phyloP scores from a whole-genome alignment of 2,797 vertebrate genomes.

The Gorsachius magnificus region DNA sequence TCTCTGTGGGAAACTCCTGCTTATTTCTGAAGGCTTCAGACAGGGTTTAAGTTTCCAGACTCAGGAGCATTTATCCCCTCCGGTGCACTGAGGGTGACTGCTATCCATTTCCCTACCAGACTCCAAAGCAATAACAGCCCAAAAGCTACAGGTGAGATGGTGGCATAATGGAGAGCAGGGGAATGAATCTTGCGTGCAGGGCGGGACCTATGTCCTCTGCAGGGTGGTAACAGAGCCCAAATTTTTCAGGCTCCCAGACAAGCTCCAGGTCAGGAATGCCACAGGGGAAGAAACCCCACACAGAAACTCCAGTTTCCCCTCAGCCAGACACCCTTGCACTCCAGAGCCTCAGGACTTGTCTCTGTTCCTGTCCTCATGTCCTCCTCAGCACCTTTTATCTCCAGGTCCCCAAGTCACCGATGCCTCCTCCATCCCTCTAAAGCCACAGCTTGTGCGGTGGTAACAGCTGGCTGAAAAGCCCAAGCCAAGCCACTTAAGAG shows the following conservation, averaged over 20 bases:
- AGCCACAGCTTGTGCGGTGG: not conserved
- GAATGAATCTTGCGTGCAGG: not conserved
- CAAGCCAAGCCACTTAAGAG: not conserved
- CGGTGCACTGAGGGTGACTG: not conserved
- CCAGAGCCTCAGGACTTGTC: not conserved
- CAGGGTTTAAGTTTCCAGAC: not conserved
- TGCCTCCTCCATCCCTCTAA: not conserved
- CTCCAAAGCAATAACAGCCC: not conserved
- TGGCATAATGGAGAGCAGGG: not conserved
- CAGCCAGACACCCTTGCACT: not conserved
- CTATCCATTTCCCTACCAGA: not conserved
- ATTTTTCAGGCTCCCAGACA: not conserved
- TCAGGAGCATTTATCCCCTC: not conserved
- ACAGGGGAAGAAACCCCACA: not conserved
- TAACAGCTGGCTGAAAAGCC: not conserved
- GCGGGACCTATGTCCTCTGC: not conserved
- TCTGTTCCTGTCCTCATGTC: rapidly evolving
- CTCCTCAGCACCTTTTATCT: not conserved
- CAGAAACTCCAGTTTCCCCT: not conserved
- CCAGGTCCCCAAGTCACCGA: not conserved
- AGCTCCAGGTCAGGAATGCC: not conserved
- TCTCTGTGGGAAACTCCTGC: not conserved
- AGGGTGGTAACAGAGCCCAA: not conserved
- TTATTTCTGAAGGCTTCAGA: not conserved
- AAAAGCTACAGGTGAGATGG: not conserved